Evolutionary conservation across 2,888 invertebrate genomes (phyloP).

Genomic region (Epistrophe grossulariae): DNA sequence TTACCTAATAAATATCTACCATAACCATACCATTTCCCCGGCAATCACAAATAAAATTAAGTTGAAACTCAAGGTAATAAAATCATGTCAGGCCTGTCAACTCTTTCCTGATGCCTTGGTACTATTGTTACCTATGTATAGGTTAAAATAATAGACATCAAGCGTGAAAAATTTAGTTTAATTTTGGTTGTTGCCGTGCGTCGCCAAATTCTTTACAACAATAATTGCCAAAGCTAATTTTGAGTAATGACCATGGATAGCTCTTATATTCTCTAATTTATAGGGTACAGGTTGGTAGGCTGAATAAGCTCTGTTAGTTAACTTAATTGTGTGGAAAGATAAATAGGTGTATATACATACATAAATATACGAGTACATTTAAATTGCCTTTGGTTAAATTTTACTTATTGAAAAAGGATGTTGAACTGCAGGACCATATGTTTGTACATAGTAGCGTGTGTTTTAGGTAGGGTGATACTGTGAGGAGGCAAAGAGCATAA

Average conservation of each 20-base stretch:
- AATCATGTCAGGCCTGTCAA: conserved; percentile 14
- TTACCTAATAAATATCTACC: background rate
- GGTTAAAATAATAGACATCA: conserved; percentile 37
- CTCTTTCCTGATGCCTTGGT: background rate
- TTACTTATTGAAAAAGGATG: background rate
- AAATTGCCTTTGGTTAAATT: background rate
- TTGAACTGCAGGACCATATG: background rate
- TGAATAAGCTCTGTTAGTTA: conserved; percentile 8
- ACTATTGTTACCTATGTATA: conserved; percentile 1
- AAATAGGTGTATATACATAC: background rate
- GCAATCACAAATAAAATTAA: conserved; percentile 34
- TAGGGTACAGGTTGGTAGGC: background rate
- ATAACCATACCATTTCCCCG: background rate
- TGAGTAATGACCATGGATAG: background rate
- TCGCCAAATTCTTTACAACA: background rate
- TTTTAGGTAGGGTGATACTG: too few relatives aligned
- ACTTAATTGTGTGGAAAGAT: conserved; percentile 44
- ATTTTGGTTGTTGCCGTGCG: background rate
- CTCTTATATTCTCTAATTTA: background rate
- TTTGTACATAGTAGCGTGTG: too few relatives aligned
- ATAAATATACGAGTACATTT: background rate
- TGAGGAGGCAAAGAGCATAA: too few relatives aligned
- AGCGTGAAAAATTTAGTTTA: conserved; percentile 49
- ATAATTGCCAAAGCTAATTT: background rate
- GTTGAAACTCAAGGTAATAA: conserved; percentile 41